These are phyloP conservation scores for Parazoanthus swiftii DNA, from an alignment of 92 coral and sea anemone species.

Conservation along the genomic window DNA sequence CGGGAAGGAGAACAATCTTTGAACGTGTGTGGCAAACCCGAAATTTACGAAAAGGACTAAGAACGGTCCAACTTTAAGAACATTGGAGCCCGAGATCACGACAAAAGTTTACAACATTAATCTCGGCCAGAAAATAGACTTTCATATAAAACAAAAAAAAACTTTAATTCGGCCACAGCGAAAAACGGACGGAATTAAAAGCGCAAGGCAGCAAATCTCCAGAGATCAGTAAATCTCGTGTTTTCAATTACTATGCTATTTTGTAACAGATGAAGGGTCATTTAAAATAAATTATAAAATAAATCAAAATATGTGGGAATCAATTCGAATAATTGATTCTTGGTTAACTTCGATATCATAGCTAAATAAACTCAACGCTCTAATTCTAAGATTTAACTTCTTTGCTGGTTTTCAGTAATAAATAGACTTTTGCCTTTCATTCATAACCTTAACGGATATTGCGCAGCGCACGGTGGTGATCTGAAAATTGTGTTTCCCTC, in stretches of 20 bases:
- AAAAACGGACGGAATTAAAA: no score
- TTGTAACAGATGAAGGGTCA: slow-evolving; percentile 4
- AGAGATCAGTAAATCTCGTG: neutral
- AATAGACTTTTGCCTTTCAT: neutral
- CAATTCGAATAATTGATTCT: neutral
- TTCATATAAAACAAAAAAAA: no score
- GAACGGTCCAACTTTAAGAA: no score
- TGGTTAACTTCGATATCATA: neutral
- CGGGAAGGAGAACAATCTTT: no score
- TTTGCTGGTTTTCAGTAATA: slow-evolving; percentile 7
- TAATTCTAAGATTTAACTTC: slow-evolving; percentile 1
- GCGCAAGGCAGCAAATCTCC: neutral
- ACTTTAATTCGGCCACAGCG: neutral
- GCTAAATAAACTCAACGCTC: neutral
- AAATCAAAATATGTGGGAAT: neutral
- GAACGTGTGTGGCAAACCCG: no score
- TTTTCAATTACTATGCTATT: neutral
- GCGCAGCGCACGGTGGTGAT: neutral
- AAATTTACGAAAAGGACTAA: no score
- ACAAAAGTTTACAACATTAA: no score
- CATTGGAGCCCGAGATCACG: no score
- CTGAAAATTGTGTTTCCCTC: slow-evolving; percentile 35
- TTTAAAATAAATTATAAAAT: slow-evolving; percentile 1
- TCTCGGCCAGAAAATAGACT: no score
- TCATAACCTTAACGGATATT: slow-evolving; percentile 27